Base-by-base conservation (phyloP, 2,888 invertebrate species). In the Acanthosoma haemorrhoidale region DNA sequence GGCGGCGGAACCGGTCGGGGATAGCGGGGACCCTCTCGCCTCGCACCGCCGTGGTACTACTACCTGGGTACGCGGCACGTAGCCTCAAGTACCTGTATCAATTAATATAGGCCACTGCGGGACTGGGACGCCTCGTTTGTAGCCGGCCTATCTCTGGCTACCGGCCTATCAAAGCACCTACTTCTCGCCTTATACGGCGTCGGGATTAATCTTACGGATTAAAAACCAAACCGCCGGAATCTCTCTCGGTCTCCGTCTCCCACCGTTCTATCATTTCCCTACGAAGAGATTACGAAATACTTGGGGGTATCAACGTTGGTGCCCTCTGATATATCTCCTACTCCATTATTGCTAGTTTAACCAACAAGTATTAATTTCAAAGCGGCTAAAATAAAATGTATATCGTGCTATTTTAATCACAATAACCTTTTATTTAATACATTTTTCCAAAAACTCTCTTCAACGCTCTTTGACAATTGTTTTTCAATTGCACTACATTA, bases 101-200 rank as follows among this genome's bases (percentile, higher is more conserved):
- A 51, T 51, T 51, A 51, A 51, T 51, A 51, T 51, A n/a, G n/a
- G 25, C 51, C 29, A 25, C 51, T 51, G 1, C 25, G 51, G 29
- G 21, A 51, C 29, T 51, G 51, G 51, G 29, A 21, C 5, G n/a
- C 25, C n/a, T n/a, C 25, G 51, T 51, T 51, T 51, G 25, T 51
- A 51, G 25, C n/a, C n/a, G n/a, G n/a, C n/a, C n/a, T n/a, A 25
- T 25, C 51, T 51, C 51, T n/a, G 21, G 51, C 51, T 51, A 51
- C 51, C 51, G 51, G 51, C 51, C 51, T 51, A 51, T 51, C 51
- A 51, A 51, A 51, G 51, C 25, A n/a, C 6, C n/a, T 51, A 21
- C 43, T 25, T 51, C 29, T 25, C 29, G 51, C 51, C 51, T 51
- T 51, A 25, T 51, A 51, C 51, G 51, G 51, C 51, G 51, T 51